These are phyloP conservation scores for Tragulus kanchil DNA, from an alignment of 2,113 vertebrate species.

Conservation along the genomic window DNA sequence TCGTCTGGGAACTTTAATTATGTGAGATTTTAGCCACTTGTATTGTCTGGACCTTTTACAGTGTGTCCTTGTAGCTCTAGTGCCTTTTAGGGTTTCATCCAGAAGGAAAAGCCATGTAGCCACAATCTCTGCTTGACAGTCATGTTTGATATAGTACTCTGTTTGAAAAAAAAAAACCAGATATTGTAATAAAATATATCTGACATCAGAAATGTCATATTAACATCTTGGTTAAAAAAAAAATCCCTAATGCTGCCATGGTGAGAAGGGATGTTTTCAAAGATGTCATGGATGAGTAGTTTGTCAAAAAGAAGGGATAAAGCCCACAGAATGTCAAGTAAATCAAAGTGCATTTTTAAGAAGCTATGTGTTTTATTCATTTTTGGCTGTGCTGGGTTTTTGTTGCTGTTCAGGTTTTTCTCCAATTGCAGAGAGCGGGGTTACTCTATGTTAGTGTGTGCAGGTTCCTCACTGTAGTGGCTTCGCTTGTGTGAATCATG, in stretches of 20 bases:
- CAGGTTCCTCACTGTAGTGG: background rate
- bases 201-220: constrained; percentile 55
- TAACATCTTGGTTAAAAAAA: constrained; percentile 21
- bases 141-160: background rate
- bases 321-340: background rate
- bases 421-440: background rate
- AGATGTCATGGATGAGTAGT: background rate
- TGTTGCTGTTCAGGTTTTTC: background rate
- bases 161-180: constrained; percentile 31
- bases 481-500: background rate
- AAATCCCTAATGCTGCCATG: background rate
- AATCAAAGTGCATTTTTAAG: background rate
- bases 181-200: background rate
- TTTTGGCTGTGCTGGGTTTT: background rate
- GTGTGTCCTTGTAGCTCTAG: background rate
- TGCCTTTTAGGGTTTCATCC: background rate
- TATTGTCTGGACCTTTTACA: background rate
- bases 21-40: background rate
- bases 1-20: constrained; percentile 1
- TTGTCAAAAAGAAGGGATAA: background rate
- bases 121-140: constrained; percentile 16
- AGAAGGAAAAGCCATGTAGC: background rate
- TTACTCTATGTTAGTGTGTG: accelerated
- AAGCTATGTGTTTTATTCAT: background rate
- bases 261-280: constrained; percentile 30